Base-by-base conservation (phyloP, 1,140 invertebrate species). In the Oppia nitens region DNA sequence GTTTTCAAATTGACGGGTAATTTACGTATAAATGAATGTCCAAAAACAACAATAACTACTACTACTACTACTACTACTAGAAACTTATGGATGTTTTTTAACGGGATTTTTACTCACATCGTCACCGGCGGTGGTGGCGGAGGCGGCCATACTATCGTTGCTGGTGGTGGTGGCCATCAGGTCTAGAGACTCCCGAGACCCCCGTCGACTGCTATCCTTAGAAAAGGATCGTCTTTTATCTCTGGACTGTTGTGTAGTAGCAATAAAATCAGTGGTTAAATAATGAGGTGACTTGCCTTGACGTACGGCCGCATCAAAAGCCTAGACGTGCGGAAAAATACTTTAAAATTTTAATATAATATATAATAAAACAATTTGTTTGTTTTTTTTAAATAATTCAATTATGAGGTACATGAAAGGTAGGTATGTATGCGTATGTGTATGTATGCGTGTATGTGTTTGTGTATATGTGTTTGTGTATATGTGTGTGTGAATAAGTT, bases 161-260 rank as follows among this genome's bases (percentile, higher is more conserved):
- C 1, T 32, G 47, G 47, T 20, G 14, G n/a, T 3, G 12, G 11
- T 25, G 29, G 74, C 70, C 68, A 79, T 75, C 55, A 74, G 76
- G 62, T 81, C 80, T 51, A 80, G 69, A 21, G 79, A 81, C 68
- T 81, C 79, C 26, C 78, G 71, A 29, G 78, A 79, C 53, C 77
- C 78, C 56, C 78, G 67, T 62, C 76, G 67, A 29, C 70, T 76
- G 50, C 71, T 69, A 65, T 72, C 72, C 62, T 70, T 69, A 56
- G 60, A 69, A 66, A 51, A 60, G 53, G 71, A 69, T 66, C 73
- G 68, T 68, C 69, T 72, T 60, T 75, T 71, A 57, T 57, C 56
- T 57, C 32, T 57, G 21, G 24, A 47, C 57, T 74, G 66, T 66
- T 71, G 71, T 55, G 57, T 62, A 59, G 59, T 62, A 27, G 55